phyloP scores from a whole-genome alignment of 2,888 invertebrate genomes.

The Xestoiulus laeticollis region DNA sequence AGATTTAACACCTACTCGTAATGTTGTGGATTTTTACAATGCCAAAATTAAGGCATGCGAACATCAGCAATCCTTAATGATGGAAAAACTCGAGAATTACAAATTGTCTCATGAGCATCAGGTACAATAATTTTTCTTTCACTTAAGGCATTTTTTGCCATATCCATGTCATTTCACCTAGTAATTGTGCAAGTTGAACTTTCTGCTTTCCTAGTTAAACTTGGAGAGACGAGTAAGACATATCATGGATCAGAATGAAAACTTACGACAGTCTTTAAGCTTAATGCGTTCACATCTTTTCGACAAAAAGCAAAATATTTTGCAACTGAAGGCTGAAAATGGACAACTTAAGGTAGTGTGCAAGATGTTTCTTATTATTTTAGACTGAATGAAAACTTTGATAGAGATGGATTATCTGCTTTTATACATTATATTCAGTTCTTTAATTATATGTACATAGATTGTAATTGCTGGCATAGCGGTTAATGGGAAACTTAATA shows the following conservation, averaged over 20 bases:
- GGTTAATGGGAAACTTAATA: neutral
- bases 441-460: neutral
- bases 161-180: too few relatives aligned
- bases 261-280: neutral
- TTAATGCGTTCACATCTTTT: neutral
- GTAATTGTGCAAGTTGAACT: neutral
- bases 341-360: slow-evolving; percentile 28
- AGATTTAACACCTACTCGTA: slow-evolving; percentile 41
- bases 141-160: neutral
- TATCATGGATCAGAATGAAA: slow-evolving; percentile 48
- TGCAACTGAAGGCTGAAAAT: slow-evolving; percentile 45
- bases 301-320: slow-evolving; percentile 23
- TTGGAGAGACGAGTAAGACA: slow-evolving; percentile 45
- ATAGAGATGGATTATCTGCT: neutral
- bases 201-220: slow-evolving; percentile 30
- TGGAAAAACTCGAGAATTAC: slow-evolving; percentile 27
- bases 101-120: slow-evolving; percentile 42
- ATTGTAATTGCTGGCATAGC: neutral
- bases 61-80: neutral
- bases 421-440: neutral
- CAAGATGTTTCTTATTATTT: neutral
- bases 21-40: neutral
- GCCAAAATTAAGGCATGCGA: slow-evolving; percentile 1
- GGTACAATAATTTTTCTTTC: neutral
- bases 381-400: neutral